Conservation (phyloP, 2,113 vertebrate species). For the Zosterops borbonicus region DNA sequence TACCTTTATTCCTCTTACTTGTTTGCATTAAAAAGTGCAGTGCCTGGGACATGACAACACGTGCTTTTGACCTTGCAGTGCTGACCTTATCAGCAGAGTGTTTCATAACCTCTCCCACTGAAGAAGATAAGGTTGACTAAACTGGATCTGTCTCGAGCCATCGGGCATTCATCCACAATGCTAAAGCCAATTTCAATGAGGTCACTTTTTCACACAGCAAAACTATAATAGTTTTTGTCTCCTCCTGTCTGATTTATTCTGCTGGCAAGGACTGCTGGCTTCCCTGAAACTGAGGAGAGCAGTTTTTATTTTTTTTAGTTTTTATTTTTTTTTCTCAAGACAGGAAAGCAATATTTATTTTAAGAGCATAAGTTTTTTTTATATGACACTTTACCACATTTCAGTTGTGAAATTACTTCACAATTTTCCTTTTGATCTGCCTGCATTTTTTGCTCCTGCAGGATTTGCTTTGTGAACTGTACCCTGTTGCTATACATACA, state of each 20-base stretch:
- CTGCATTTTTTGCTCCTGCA: background rate
- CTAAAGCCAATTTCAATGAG: constrained; percentile 56
- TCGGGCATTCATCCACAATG: constrained; percentile 48
- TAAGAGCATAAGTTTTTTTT: background rate
- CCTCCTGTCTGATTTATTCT: constrained; percentile 66
- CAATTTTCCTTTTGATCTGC: constrained; percentile 5
- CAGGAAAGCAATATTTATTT: background rate
- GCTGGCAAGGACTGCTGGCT: constrained; percentile 23
- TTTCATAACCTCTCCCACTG: constrained; percentile 44
- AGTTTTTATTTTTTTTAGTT: background rate
- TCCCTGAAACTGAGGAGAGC: constrained; percentile 26
- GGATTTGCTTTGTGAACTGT: constrained; percentile 9
- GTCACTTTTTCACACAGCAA: constrained; percentile 47
- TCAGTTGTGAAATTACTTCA: background rate
- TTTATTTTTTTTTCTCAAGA: background rate
- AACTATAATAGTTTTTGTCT: constrained; percentile 63
- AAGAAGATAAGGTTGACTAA: constrained; percentile 55
- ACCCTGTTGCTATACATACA: constrained; percentile 13
- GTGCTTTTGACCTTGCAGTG: constrained; percentile 30
- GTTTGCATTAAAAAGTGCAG: background rate
- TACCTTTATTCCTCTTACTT: background rate
- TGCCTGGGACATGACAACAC: background rate
- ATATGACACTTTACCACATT: background rate
- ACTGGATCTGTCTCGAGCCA: constrained; percentile 57
- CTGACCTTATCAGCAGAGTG: constrained; percentile 19